Percentiles rank a stretch among this genome's conserved stretches.
phyloP scores from a whole-genome alignment of 2,113 vertebrate genomes.

The Ammodytes marinus region DNA sequence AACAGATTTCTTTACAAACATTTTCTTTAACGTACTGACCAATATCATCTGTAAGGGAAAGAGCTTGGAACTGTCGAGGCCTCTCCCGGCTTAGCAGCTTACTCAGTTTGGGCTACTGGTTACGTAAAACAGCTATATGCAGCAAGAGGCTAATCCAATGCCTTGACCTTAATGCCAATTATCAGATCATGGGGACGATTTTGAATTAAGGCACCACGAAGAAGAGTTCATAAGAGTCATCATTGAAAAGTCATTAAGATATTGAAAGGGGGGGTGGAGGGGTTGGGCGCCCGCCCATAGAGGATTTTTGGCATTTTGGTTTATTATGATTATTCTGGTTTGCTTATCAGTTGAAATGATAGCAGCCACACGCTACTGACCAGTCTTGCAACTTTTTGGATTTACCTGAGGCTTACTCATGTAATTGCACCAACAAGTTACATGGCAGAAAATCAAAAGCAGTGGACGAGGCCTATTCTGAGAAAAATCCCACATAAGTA shows the following conservation, averaged over 20 bases:
- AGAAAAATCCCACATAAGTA: too few species aligned
- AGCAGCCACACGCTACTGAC: too few species aligned
- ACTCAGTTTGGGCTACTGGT: constrained; percentile 63
- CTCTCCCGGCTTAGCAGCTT: constrained; percentile 80
- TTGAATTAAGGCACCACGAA: constrained; percentile 58
- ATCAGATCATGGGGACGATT: constrained; percentile 77
- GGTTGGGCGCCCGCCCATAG: too few species aligned
- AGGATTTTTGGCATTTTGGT: too few species aligned
- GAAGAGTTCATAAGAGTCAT: neutral
- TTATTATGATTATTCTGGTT: too few species aligned
- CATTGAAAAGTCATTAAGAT: neutral
- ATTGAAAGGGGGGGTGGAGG: neutral
- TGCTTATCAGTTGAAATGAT: too few species aligned
- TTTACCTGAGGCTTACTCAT: too few species aligned
- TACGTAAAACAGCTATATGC: constrained; percentile 82
- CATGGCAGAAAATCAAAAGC: too few species aligned
- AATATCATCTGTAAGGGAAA: constrained; percentile 33
- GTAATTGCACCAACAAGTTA: too few species aligned
- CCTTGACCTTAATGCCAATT: constrained; percentile 83
- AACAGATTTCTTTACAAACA: too few species aligned
- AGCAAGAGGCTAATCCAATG: constrained; percentile 78
- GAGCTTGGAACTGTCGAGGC: constrained; percentile 42
- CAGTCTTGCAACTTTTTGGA: too few species aligned
- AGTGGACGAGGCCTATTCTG: too few species aligned
- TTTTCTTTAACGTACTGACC: neutral